Base-by-base conservation (phyloP, 2,113 vertebrate genomes). In the Calcarius ornatus region DNA sequence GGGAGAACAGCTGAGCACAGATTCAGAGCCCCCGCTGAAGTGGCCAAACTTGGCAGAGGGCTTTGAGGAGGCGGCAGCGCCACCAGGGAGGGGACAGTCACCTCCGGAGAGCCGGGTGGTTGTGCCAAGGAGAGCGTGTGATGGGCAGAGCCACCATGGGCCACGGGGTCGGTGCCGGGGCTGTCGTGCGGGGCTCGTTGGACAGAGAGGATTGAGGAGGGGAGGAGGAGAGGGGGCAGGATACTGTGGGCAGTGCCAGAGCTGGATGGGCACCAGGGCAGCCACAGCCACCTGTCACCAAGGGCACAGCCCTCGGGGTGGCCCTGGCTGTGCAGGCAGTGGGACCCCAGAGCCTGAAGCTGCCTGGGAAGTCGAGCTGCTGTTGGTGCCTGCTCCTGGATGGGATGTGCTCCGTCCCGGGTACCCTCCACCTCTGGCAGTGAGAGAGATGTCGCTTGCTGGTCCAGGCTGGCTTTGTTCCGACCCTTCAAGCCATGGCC, bases 111-210 rank as follows among this genome's bases (percentile, higher is more conserved):
- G n/a, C 20, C 3, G 28, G 11, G 1, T 19, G 69, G 20, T 3
- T 3, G 1, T 23, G 71, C 48, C 40, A 6, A 4, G 24, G 48
- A 23, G 43, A 43, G 24, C 0, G 1, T 18, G 53, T 0, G 4
- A 27, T 7, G 33, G 71, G 42, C 78, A 92, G 51, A 76, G 73
- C 22, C 38, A 17, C 40, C 27, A 5, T 4, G 4, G 15, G 37
- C 1, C 11, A 4, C 4, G 27, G 63, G 30, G 5, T 11, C 0
- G 0, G 30, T 17, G 47, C 14, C 6, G 6, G 35, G 60, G 33
- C 65, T 31, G 24, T 30, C 0, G 0, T 22, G 9, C 0, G 8
- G 57, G 43, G 28, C 21, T 86, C 33, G 50, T 66, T 1, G 0
- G 38, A 37, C 43, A 69, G 43, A 25, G 24, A n/a, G 51, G 37